Evolutionary conservation across 2,113 vertebrate species (phyloP), one percentile per base, ranked within the genome.

Genomic region (Alethe castanea): DNA sequence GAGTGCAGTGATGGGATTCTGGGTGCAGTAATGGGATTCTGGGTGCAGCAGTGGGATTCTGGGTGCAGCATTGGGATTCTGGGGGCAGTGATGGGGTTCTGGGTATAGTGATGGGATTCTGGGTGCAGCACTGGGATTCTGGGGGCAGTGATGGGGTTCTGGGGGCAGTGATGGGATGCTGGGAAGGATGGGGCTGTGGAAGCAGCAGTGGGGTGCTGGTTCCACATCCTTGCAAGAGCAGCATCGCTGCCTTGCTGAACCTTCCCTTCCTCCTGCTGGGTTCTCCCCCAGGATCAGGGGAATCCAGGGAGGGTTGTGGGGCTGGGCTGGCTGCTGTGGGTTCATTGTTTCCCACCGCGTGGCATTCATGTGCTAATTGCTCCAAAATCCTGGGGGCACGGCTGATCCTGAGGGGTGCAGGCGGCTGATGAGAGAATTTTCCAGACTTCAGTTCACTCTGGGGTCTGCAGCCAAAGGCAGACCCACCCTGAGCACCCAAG

Each of bases 31-130:
- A 42, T 42, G 42, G 14, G 42, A 15, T 42, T 42, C 40, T 42
- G 40, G 14, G 38, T 38, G 38, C 38, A 38, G 38, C 11, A 11
- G 11, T 14, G 53, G 29, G 54, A 2, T 9, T 5, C 4, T 35
- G 54, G 54, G 9, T 2, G 11, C 60, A 9, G 38, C 0, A 4
- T 0, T n/a, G 50, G n/a, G 74, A 8, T 6, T 1, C 5, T 69
- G 25, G 59, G 4, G 40, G 11, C 60, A 9, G 38, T 0, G 3
- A 0, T n/a, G 50, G n/a, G 74, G 8, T 6, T 1, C 5, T 69
- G 25, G 59, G 4, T 13, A 15, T 15, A 42, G 42, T 42, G 15
- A 42, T 42, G 42, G 42, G 14, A 6, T 42, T 42, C 42, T 42
- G 42, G 15, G 9, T 2, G 12, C 60, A 9, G 38, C 0, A 3